These are phyloP conservation scores for Gasteruption jaculator DNA, from an alignment of 2,888 invertebrate genomes.

Conservation along the genomic window DNA sequence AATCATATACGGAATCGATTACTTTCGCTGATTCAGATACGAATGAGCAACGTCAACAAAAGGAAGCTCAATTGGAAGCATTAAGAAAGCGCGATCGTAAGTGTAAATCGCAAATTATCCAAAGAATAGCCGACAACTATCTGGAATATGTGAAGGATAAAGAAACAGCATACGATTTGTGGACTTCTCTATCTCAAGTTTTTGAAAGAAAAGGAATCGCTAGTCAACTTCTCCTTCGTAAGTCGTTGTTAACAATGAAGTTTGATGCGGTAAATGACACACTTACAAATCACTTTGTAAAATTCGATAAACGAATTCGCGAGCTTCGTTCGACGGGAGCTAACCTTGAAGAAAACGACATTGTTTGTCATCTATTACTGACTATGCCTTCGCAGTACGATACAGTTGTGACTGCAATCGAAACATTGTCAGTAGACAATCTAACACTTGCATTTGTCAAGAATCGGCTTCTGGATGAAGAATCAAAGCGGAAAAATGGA, in stretches of 20 bases:
- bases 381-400: constrained; percentile 27
- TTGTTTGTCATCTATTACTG: constrained; percentile 27
- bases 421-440: constrained; percentile 18
- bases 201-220: constrained; percentile 30
- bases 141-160: constrained; percentile 32
- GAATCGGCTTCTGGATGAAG: constrained; percentile 26
- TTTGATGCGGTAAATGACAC: constrained; percentile 15
- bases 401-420: constrained; percentile 28
- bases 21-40: not conserved
- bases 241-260: constrained; percentile 21
- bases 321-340: constrained; percentile 25
- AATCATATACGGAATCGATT: too few relatives aligned
- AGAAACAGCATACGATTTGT: constrained; percentile 25
- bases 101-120: constrained; percentile 28
- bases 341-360: constrained; percentile 20
- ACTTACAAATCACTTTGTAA: constrained; percentile 22
- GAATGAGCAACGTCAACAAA: not conserved
- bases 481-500: constrained; percentile 17
- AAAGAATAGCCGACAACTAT: constrained; percentile 30
- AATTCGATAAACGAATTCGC: constrained; percentile 27
- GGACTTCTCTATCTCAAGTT: constrained; percentile 20
- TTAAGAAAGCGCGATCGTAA: constrained; percentile 17
- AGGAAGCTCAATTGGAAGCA: constrained; percentile 8
- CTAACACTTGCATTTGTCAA: constrained; percentile 26
- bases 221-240: constrained; percentile 28